Percentiles rank a stretch among this genome's conserved stretches.
Evolutionary conservation across 2,888 invertebrate species (phyloP).

Genomic region (Eledona agricola): DNA sequence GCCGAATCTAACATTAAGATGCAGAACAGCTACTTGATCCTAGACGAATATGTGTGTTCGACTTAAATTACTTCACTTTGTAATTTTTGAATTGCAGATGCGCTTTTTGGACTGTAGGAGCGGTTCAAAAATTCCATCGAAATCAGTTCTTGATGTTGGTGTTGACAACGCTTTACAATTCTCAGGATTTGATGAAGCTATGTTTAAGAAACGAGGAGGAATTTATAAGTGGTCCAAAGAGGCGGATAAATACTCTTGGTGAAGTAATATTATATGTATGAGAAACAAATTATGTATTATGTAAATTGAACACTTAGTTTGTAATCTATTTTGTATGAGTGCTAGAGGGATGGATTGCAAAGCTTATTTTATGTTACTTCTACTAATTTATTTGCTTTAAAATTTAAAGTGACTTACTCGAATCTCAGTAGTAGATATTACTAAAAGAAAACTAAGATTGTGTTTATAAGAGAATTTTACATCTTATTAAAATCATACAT

Average conservation of each 20-base stretch:
- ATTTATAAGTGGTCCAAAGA: slow-evolving; percentile 64
- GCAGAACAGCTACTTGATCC: slow-evolving; percentile 65
- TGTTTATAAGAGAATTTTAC: no score
- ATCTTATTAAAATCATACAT: no score
- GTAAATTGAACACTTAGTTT: no score
- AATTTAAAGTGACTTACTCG: no score
- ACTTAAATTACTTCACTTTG: slow-evolving; percentile 3
- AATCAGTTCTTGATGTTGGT: slow-evolving; percentile 64
- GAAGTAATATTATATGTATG: background rate
- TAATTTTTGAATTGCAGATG: slow-evolving; percentile 56
- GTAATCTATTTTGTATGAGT: no score
- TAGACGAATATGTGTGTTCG: slow-evolving; percentile 64
- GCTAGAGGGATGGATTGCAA: no score
- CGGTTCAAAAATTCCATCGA: slow-evolving; percentile 62
- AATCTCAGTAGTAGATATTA: no score
- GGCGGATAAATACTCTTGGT: slow-evolving; percentile 54
- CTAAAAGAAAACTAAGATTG: no score
- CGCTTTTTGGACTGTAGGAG: slow-evolving; percentile 63
- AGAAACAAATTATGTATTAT: no score
- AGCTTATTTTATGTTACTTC: no score
- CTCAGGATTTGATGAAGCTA: slow-evolving; percentile 64
- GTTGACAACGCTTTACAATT: slow-evolving; percentile 60
- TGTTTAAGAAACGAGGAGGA: slow-evolving; percentile 65
- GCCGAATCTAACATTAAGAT: slow-evolving; percentile 64
- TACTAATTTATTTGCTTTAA: no score